Percentiles rank a stretch among this genome's conserved stretches.
These are phyloP conservation scores for Noctua fimbriata DNA, from an alignment of 2,888 invertebrate genomes.

Conservation along the genomic window DNA sequence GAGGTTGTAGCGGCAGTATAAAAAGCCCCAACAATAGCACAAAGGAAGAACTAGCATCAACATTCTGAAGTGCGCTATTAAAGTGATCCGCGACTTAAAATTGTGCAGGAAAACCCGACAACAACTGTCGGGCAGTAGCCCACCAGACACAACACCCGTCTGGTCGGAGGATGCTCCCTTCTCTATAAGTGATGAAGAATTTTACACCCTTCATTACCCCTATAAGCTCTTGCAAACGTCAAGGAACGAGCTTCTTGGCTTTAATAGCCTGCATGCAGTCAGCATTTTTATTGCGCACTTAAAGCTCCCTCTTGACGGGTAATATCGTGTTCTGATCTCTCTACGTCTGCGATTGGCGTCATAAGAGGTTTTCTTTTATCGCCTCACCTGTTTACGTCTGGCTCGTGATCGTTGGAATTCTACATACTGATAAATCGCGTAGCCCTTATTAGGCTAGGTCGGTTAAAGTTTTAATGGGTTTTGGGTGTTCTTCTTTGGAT, in stretches of 20 bases:
- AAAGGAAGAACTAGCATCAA: too few species aligned
- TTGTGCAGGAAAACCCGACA: too few species aligned
- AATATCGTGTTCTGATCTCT: neutral
- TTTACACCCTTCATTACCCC: neutral
- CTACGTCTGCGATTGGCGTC: neutral
- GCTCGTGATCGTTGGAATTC: neutral
- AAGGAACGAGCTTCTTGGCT: neutral
- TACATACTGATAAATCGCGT: neutral
- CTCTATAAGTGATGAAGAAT: neutral
- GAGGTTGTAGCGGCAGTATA: too few species aligned
- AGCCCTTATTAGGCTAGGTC: neutral
- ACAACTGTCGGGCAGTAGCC: too few species aligned
- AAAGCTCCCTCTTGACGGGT: neutral
- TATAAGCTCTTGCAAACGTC: slow-evolving; percentile 26
- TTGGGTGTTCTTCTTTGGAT: neutral
- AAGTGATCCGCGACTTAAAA: too few species aligned
- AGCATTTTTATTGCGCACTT: slow-evolving; percentile 25
- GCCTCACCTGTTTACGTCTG: neutral
- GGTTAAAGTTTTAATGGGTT: neutral
- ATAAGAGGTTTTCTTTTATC: neutral
- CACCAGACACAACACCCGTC: too few species aligned
- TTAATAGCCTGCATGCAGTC: slow-evolving; percentile 13
- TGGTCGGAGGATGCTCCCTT: neutral
- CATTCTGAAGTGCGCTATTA: too few species aligned
- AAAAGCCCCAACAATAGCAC: too few species aligned